Base-by-base conservation (phyloP, 2,113 vertebrate genomes). In the Melanotaenia duboulayi region DNA sequence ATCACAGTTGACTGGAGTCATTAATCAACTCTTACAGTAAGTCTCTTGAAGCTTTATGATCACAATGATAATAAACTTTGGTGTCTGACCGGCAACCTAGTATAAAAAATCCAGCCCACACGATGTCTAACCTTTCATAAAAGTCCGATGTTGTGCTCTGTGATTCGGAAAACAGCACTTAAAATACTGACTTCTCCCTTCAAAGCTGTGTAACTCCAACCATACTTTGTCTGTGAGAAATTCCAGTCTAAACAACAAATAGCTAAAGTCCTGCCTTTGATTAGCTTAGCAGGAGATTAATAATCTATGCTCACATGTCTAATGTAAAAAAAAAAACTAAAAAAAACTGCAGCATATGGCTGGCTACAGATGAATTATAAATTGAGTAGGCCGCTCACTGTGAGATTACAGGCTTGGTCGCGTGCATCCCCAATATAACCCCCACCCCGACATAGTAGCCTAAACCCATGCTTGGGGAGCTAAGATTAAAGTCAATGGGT, bases 341-440 rank as follows among this genome's bases (percentile, higher is more conserved):
- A 81, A 80, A 73, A 67, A 55, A 50, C 49, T 56, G 35, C 77
- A 81, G 64, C 91, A 91, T 86, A 91, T 89, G 87, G 86, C 62
- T 16, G 70, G 74, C 24, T 84, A 49, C 64, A 86, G 80, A 89
- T 92, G 81, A 86, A 87, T 89, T 82, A 78, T 84, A 74, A 83
- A 80, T 81, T 73, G 74, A 72, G 70, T 23, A 42, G 71, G 74
- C 69, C 23, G 75, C 74, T 83, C 62, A 66, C 24, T 71, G 49
- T 71, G 58, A 82, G 86, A 92, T 92, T 87, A 87, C 60, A 58
- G 54, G 67, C 69, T 76, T 76, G 65, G 76, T 69, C 70, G 55
- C 39, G 52, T 76, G 86, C 25, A 23, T 50, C 76, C 69, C 60
- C 69, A 67, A 12, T 76, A 69, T 74, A 63, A 35, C 32, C 32